phyloP scores from a whole-genome alignment of 2,888 invertebrate species.

The Drosophila siamana region DNA sequence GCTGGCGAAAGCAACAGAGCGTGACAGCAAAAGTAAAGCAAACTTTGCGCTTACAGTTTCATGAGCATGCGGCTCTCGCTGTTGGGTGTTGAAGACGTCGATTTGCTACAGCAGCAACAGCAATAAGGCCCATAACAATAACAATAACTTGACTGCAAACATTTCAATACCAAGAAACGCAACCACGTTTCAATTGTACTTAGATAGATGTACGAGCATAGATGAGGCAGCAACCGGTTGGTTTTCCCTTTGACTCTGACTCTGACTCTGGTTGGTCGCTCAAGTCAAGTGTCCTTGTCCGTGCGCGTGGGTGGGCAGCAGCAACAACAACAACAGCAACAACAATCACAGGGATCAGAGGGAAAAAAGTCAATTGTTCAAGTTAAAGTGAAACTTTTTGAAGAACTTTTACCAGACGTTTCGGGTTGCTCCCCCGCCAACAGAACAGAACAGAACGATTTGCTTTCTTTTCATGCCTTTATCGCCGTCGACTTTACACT shows the following conservation, averaged over 20 bases:
- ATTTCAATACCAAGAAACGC: conserved; percentile 76
- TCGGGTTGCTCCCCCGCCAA: conserved; percentile 42
- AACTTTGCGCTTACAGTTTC: conserved; percentile 78
- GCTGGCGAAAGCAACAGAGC: conserved; percentile 67
- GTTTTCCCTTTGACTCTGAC: too few species aligned
- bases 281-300: conserved; percentile 68
- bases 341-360: conserved; percentile 31
- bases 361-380: conserved; percentile 79
- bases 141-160: conserved; percentile 80
- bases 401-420: conserved; percentile 77
- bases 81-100: conserved; percentile 57
- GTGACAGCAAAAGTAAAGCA: conserved; percentile 77
- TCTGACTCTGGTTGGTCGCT: conserved; percentile 13
- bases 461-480: conserved; percentile 69
- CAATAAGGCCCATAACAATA: conserved; percentile 76
- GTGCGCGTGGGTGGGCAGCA: conserved; percentile 21
- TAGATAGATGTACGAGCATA: conserved; percentile 49
- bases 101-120: conserved; percentile 63
- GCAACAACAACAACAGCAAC: conserved; percentile 40
- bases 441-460: too few species aligned
- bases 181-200: conserved; percentile 76
- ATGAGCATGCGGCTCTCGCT: conserved; percentile 59
- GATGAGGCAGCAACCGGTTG: conserved; percentile 62
- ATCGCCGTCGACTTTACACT: conserved; percentile 41
- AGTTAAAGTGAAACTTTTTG: conserved; percentile 78